Percentiles rank a stretch among this genome's conserved stretches.
Conservation (phyloP, 2,113 vertebrate species). For the Poeciliopsis retropinna region DNA sequence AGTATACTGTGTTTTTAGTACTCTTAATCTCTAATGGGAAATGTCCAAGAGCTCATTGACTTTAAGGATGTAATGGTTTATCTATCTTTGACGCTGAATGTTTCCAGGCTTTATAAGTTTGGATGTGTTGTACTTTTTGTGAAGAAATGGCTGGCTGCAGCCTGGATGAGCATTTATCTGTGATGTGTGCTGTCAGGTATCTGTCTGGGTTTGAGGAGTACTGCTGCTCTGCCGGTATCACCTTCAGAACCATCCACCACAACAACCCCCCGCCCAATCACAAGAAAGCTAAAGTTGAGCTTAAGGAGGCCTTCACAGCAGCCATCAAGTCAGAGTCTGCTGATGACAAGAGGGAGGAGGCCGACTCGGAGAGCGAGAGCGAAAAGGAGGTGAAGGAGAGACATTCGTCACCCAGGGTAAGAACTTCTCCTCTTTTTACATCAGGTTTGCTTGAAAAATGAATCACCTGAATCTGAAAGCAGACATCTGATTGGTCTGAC, state of each 20-base stretch:
- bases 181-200: slow-evolving; percentile 79
- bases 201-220: slow-evolving; percentile 98
- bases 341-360: slow-evolving; percentile 55
- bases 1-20: too few relatives aligned
- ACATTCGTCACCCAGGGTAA: slow-evolving; percentile 87
- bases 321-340: slow-evolving; percentile 61
- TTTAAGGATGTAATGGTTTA: too few relatives aligned
- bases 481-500: neutral
- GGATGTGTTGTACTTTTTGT: too few relatives aligned
- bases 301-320: slow-evolving; percentile 75
- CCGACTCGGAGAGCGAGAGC: slow-evolving; percentile 57
- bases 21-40: too few relatives aligned
- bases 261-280: slow-evolving; percentile 86
- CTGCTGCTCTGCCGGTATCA: slow-evolving; percentile 94
- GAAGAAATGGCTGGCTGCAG: too few relatives aligned
- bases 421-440: slow-evolving; percentile 17
- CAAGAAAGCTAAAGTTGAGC: slow-evolving; percentile 56
- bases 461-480: neutral
- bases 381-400: slow-evolving; percentile 61
- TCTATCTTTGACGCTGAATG: too few relatives aligned
- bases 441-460: neutral
- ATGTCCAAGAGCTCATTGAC: too few relatives aligned
- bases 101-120: too few relatives aligned
- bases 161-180: neutral
- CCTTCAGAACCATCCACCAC: slow-evolving; percentile 96